These are phyloP conservation scores for Calephelis nemesis DNA, from an alignment of 1,140 invertebrate species.

Conservation along the genomic window DNA sequence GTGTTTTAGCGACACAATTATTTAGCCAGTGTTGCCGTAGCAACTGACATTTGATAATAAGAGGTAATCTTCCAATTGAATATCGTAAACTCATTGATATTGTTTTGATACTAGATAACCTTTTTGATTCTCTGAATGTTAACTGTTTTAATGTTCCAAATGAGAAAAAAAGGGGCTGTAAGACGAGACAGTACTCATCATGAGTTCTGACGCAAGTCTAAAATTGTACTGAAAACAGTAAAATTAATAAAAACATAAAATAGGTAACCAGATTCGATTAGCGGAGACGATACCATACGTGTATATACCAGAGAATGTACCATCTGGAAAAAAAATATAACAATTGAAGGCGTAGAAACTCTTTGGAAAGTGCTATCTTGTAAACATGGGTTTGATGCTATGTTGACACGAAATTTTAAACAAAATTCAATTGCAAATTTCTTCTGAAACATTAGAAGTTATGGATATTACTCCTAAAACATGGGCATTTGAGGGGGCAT, in stretches of 20 bases:
- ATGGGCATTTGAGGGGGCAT: constrained; percentile 34
- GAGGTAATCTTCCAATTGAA: constrained; percentile 24
- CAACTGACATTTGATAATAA: constrained; percentile 19
- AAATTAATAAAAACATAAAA: constrained; percentile 10
- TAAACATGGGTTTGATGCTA: constrained; percentile 30
- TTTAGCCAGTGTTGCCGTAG: constrained; percentile 20
- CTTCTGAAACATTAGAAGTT: constrained; percentile 37
- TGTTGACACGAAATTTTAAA: constrained; percentile 35
- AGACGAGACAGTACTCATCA: constrained; percentile 32
- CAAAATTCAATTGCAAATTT: constrained; percentile 41
- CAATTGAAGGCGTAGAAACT: constrained; percentile 33
- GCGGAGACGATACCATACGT: background rate
- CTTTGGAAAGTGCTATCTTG: constrained; percentile 27
- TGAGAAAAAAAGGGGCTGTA: constrained; percentile 33
- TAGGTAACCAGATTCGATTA: constrained; percentile 27
- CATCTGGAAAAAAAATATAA: constrained; percentile 37
- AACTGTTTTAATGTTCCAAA: constrained; percentile 16
- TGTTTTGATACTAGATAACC: constrained; percentile 3
- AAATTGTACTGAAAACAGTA: constrained; percentile 28
- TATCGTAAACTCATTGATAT: constrained; percentile 29
- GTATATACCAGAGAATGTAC: background rate
- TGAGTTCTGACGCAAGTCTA: constrained; percentile 14
- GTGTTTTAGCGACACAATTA: constrained; percentile 29
- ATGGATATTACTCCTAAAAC: constrained; percentile 32
- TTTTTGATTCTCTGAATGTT: constrained; percentile 19